Percentiles rank a stretch among this genome's conserved stretches.
Conservation (phyloP, 2,797 vertebrate genomes). For the Gambelia wislizenii region DNA sequence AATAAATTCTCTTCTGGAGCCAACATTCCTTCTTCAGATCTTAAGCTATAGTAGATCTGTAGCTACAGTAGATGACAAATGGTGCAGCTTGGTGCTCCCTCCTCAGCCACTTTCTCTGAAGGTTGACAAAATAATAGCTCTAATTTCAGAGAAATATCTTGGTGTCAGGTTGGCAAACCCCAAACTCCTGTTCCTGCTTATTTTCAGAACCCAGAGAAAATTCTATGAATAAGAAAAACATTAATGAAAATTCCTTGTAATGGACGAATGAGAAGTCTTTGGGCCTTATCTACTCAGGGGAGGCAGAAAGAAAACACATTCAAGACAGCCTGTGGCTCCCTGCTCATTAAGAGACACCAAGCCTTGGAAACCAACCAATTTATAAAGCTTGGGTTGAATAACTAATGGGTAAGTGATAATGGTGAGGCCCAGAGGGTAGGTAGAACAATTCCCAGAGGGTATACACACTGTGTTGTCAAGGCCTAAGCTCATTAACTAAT, state of each 20-base stretch:
- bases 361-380: background rate
- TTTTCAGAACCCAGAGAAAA: slow-evolving; percentile 14
- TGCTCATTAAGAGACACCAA: background rate
- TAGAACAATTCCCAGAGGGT: slow-evolving; percentile 8
- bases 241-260: background rate
- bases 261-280: background rate
- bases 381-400: background rate
- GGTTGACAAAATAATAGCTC: background rate
- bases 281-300: background rate
- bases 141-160: background rate
- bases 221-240: background rate
- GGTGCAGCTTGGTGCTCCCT: background rate
- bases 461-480: background rate
- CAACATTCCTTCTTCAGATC: slow-evolving; percentile 1
- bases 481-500: slow-evolving; percentile 4
- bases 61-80: slow-evolving; percentile 1
- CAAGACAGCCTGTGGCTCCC: background rate
- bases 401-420: background rate
- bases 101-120: background rate
- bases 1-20: background rate
- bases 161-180: slow-evolving; percentile 1
- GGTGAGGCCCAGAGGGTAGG: background rate
- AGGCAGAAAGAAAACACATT: background rate
- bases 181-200: slow-evolving; percentile 1
- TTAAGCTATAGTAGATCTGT: background rate